phyloP scores from a whole-genome alignment of 2,113 vertebrate species.

The Sula dactylatra region DNA sequence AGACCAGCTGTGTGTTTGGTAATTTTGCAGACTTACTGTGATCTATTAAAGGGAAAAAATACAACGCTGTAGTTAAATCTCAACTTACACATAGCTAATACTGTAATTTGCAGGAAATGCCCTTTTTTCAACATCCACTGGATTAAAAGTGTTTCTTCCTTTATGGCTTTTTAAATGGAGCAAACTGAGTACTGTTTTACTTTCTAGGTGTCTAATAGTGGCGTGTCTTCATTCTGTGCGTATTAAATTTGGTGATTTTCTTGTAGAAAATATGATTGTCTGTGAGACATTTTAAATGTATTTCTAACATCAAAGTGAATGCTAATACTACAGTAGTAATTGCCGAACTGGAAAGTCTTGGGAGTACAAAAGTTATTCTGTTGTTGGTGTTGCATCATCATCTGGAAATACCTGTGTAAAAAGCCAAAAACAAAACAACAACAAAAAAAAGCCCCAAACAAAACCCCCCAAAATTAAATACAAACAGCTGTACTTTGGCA shows the following conservation, averaged over 20 bases:
- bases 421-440: fast-evolving
- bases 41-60: neutral
- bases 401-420: neutral
- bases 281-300: neutral
- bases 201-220: neutral
- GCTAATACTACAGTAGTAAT: neutral
- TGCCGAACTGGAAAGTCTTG: neutral
- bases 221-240: neutral
- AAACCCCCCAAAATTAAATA: neutral
- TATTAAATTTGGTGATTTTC: neutral
- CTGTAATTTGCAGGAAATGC: neutral
- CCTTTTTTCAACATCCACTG: neutral
- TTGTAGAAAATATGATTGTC: neutral
- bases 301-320: neutral
- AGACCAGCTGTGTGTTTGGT: neutral
- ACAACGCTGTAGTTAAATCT: neutral
- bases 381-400: neutral
- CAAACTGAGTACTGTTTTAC: neutral
- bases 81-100: neutral
- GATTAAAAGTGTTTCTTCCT: neutral
- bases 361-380: neutral
- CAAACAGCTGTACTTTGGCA: neutral
- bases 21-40: neutral
- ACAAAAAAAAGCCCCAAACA: neutral
- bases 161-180: neutral